Conservation (phyloP, 2,113 vertebrate species). For the Carlito syrichta region DNA sequence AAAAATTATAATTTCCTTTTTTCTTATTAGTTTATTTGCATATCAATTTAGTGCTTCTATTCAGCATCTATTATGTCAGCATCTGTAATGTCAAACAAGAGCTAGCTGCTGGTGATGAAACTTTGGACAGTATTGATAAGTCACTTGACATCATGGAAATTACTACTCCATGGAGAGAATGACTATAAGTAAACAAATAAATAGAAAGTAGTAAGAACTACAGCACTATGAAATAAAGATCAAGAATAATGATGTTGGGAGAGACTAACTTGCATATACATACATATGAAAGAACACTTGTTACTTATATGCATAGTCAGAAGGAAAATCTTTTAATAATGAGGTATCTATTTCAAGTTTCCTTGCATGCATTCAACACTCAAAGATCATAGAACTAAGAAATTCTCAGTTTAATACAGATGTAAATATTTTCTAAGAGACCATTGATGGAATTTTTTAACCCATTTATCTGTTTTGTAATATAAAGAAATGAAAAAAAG, state of each 20-base stretch:
- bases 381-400: background rate
- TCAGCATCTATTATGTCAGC: background rate
- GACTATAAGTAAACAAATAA: background rate
- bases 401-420: background rate
- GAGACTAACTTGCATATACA: background rate
- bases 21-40: background rate
- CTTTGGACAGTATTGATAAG: background rate
- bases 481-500: background rate
- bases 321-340: background rate
- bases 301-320: background rate
- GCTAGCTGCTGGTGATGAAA: background rate
- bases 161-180: background rate
- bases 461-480: background rate
- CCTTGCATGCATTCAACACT: background rate
- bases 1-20: background rate
- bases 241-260: background rate
- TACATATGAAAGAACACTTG: background rate
- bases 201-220: background rate
- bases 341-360: background rate
- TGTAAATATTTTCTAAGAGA: background rate
- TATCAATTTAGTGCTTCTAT: background rate
- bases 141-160: background rate
- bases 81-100: background rate
- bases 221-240: background rate
- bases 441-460: background rate